Percentiles rank a stretch among this genome's conserved stretches.
Conservation (phyloP, 2,113 vertebrate genomes). For the Empidonax alnorum region DNA sequence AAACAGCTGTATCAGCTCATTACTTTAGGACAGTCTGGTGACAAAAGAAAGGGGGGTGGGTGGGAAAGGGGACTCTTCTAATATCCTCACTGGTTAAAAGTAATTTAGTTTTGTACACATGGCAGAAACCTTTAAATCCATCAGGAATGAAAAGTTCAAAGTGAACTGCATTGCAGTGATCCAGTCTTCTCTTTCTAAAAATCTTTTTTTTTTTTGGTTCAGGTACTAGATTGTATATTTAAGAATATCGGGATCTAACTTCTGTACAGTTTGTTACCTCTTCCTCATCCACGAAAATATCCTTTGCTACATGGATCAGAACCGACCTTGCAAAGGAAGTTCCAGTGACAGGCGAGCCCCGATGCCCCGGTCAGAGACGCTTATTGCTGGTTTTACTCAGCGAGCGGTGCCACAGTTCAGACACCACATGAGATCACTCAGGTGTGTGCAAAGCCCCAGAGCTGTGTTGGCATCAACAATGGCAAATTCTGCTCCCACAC, state of each 20-base stretch:
- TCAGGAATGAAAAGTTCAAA: slow-evolving; percentile 67
- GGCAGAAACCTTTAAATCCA: slow-evolving; percentile 75
- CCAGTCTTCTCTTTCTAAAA: slow-evolving; percentile 76
- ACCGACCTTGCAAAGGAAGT: neutral
- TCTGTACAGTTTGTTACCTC: slow-evolving; percentile 38
- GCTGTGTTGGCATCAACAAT: neutral
- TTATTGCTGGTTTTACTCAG: neutral
- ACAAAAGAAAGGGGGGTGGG: slow-evolving; percentile 17
- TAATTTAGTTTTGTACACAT: slow-evolving; percentile 56
- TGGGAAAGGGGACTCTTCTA: slow-evolving; percentile 37
- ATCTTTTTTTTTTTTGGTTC: slow-evolving; percentile 80
- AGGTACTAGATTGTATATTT: slow-evolving; percentile 76
- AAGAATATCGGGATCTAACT: slow-evolving; percentile 43
- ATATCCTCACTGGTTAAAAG: slow-evolving; percentile 22
- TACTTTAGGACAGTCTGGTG: slow-evolving; percentile 35
- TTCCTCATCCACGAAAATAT: slow-evolving; percentile 51
- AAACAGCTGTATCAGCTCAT: slow-evolving; percentile 20
- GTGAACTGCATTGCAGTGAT: slow-evolving; percentile 84
- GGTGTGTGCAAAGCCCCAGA: slow-evolving; percentile 51
- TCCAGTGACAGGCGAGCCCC: neutral
- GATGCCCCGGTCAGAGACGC: neutral
- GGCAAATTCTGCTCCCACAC: neutral
- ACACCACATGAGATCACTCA: neutral
- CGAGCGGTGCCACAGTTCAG: neutral
- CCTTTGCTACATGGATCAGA: slow-evolving; percentile 39